Percentiles rank a stretch among this genome's conserved stretches.
These are phyloP conservation scores for Sebastes reedi DNA, from an alignment of 2,797 vertebrate species.

Conservation along the genomic window DNA sequence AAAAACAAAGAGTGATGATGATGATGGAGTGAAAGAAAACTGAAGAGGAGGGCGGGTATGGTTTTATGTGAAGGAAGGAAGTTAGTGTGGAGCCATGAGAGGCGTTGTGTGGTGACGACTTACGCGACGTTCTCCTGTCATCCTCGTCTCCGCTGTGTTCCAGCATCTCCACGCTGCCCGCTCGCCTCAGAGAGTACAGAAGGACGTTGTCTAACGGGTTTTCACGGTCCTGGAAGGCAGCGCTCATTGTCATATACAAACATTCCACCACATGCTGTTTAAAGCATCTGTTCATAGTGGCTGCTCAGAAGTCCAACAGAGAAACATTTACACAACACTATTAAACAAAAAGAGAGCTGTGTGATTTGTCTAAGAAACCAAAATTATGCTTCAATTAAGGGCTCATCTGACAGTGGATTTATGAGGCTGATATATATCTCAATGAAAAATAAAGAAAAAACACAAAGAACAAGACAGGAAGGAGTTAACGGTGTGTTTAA, in stretches of 20 bases:
- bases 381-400: neutral
- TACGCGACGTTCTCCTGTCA: constrained; percentile 75
- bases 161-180: constrained; percentile 82
- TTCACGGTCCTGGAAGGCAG: constrained; percentile 86
- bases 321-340: neutral
- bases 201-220: constrained; percentile 89
- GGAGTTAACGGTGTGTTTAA: neutral
- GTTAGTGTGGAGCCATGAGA: neutral
- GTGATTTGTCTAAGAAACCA: neutral
- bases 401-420: neutral
- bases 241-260: neutral
- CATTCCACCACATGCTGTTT: neutral
- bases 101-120: constrained; percentile 30
- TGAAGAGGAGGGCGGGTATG: neutral
- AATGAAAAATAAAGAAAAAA: neutral
- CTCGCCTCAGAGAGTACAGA: constrained; percentile 81
- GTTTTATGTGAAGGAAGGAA: neutral
- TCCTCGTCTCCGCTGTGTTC: constrained; percentile 92
- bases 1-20: constrained; percentile 40
- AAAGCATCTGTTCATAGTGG: neutral
- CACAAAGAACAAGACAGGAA: neutral
- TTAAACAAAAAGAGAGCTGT: neutral
- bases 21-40: constrained; percentile 31
- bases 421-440: neutral
- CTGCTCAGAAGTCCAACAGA: neutral